These are phyloP conservation scores for Archilochus colubris DNA, from an alignment of 2,113 vertebrate genomes.

Conservation along the genomic window DNA sequence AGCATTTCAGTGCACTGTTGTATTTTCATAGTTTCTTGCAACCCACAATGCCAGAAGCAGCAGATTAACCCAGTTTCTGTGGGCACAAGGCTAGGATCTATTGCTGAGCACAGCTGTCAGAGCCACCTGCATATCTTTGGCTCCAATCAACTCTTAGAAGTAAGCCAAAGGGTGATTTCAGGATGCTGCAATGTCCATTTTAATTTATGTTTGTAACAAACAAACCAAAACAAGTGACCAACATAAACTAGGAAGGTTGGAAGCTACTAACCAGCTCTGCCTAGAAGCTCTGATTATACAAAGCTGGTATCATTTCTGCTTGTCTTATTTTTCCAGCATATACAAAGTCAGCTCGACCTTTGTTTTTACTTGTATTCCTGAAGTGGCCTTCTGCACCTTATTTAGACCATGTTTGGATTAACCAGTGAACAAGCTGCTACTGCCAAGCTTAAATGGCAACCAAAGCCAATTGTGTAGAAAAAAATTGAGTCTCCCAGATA, in stretches of 20 bases:
- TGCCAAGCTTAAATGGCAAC: not conserved
- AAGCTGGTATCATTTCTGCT: not conserved
- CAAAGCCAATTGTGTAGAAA: not conserved
- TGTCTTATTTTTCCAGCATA: not conserved
- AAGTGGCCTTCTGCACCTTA: not conserved
- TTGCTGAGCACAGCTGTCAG: slow-evolving; percentile 53
- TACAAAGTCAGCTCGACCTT: not conserved
- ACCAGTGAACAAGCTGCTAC: not conserved
- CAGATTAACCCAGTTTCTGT: slow-evolving; percentile 48
- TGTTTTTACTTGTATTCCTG: not conserved
- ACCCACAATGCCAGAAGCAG: not conserved
- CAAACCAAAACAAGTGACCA: not conserved
- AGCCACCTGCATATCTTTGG: slow-evolving; percentile 36
- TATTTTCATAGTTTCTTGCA: slow-evolving; percentile 4
- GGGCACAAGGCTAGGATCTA: not conserved
- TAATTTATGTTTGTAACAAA: not conserved
- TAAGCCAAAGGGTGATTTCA: slow-evolving; percentile 42
- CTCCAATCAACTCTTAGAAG: not conserved
- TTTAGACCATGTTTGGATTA: not conserved
- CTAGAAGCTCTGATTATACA: not conserved
- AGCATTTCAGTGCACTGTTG: not conserved
- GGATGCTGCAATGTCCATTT: not conserved
- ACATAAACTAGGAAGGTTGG: not conserved
- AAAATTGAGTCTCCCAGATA: not conserved
- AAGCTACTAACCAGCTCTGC: not conserved